phyloP scores from a whole-genome alignment of 1,140 invertebrate genomes.

The Liolophura sinensis region DNA sequence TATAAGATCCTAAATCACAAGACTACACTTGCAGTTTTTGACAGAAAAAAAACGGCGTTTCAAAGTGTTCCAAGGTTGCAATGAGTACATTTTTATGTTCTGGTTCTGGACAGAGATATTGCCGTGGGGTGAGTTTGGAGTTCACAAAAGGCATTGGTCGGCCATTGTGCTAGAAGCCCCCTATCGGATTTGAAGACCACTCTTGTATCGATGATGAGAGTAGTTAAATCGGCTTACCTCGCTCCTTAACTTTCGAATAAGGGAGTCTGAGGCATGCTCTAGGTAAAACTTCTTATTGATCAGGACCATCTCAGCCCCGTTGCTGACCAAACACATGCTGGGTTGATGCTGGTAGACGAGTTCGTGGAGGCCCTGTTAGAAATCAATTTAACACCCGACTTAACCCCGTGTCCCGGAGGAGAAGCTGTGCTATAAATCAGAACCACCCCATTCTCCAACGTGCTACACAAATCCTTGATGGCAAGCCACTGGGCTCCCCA shows the following conservation, averaged over 20 bases:
- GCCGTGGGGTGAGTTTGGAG: too few relatives aligned
- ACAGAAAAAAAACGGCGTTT: too few relatives aligned
- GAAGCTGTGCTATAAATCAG: neutral
- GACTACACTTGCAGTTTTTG: too few relatives aligned
- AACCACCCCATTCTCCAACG: neutral
- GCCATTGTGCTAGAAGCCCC: too few relatives aligned
- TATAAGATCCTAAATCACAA: too few relatives aligned
- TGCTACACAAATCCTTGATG: neutral
- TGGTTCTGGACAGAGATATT: too few relatives aligned
- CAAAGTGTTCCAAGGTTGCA: too few relatives aligned
- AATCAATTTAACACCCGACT: neutral
- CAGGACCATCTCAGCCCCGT: slow-evolving; percentile 51
- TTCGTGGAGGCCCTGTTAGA: slow-evolving; percentile 42
- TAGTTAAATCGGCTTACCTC: slow-evolving; percentile 22
- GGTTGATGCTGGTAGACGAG: slow-evolving; percentile 44
- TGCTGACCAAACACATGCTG: slow-evolving; percentile 45
- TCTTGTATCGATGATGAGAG: too few relatives aligned
- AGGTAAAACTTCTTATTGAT: slow-evolving; percentile 48
- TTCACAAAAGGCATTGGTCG: too few relatives aligned
- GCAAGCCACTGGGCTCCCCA: neutral
- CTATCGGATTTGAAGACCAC: too few relatives aligned
- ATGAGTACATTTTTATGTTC: too few relatives aligned
- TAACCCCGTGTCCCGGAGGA: too few relatives aligned
- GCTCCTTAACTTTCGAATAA: slow-evolving; percentile 33
- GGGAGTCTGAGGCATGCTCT: slow-evolving; percentile 32